Base-by-base conservation (phyloP, 2,797 vertebrate species). In the Acridotheres tristis region DNA sequence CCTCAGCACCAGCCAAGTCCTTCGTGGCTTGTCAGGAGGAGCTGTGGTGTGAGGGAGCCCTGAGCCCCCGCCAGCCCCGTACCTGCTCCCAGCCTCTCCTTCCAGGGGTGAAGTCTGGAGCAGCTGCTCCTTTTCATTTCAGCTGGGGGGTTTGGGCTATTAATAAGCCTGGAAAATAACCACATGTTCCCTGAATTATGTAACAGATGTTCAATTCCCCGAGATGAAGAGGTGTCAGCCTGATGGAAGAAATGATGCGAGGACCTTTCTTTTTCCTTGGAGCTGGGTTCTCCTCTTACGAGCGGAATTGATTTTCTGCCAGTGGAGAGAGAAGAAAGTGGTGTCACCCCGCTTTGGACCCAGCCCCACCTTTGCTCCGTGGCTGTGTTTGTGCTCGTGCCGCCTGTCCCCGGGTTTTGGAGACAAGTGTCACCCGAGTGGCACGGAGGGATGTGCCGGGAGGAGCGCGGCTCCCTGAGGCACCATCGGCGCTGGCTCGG, bases 111-210 rank as follows among this genome's bases (percentile, higher is more conserved):
- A 97, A 92, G 90, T 96, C 95, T 96, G 93, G 94, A 96, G 94
- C 93, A 97, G 89, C 89, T 94, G 89, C 82, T 93, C 58, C 29
- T 91, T 96, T 84, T 89, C 87, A 78, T 83, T 68, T 23, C 61
- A 93, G 48, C 73, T 67, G 66, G 61, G 29, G 66, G 42, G 16
- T 84, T 77, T 68, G 89, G 84, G 81, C 92, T 97, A 94, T 93
- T 94, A 96, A 95, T 95, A 96, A 92, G 79, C 65, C 68, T 96
- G 92, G 94, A 93, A 96, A 95, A 92, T 72, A 92, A 92, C 87
- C 96, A 94, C 90, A 89, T 83, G 87, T 93, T 95, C 79, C 73
- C 87, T 94, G 87, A 94, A 19, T 86, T 88, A 72, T 91, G 73
- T 80, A 96, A 75, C 95, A 97, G 96, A 94, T 96, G 94, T 95